Evolutionary conservation across 2,797 vertebrate genomes (phyloP).

Genomic region (Novumbra hubbsi): DNA sequence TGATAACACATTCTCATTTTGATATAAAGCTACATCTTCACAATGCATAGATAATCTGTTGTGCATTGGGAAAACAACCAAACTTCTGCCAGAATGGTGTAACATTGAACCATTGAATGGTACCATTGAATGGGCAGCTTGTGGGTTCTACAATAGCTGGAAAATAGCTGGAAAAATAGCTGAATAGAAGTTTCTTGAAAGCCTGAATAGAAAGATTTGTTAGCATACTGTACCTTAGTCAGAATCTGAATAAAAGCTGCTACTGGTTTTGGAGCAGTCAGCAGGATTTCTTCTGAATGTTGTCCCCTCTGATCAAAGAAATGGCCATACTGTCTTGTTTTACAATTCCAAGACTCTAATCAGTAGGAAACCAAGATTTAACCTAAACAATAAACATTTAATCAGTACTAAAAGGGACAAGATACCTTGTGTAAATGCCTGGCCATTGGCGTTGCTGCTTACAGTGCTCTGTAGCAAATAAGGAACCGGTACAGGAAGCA

Average conservation of each 20-base stretch:
- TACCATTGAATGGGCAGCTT: background rate
- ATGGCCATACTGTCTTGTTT: conserved; percentile 39
- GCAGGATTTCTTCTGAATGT: conserved; percentile 38
- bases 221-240: conserved; percentile 20
- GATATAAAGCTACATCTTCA: conserved; percentile 14
- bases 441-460: too few species aligned
- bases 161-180: background rate
- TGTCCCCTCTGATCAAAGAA: conserved; percentile 19
- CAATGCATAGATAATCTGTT: background rate
- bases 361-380: conserved; percentile 37
- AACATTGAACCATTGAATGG: too few species aligned
- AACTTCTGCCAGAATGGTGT: background rate
- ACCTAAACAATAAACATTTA: conserved; percentile 19
- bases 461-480: conserved; percentile 20
- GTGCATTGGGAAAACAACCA: background rate
- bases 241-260: conserved; percentile 40
- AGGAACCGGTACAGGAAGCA: background rate
- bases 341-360: conserved; percentile 44
- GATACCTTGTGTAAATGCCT: conserved; percentile 3
- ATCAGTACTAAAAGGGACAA: conserved; percentile 22
- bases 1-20: conserved; percentile 8
- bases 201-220: too few species aligned
- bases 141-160: background rate
- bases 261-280: conserved; percentile 44
- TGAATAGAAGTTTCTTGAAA: conserved; percentile 30